phyloP scores from a whole-genome alignment of 2,888 invertebrate species.

The Rotaria sp. region DNA sequence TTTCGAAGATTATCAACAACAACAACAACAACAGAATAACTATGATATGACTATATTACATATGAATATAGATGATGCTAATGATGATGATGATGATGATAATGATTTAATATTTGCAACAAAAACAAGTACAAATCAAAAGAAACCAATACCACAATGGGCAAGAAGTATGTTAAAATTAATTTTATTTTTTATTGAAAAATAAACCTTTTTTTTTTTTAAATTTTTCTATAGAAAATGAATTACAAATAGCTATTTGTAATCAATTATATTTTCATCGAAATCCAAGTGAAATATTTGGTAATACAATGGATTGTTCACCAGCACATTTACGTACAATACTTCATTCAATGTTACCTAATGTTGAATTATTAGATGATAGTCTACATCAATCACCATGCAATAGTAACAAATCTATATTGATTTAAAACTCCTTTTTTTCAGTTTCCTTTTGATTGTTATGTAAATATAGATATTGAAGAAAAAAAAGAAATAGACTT shows the following conservation, averaged over 20 bases:
- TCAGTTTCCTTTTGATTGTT: conserved; percentile 4
- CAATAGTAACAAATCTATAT: conserved; percentile 20
- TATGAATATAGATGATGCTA: not conserved
- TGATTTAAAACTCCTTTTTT: not conserved
- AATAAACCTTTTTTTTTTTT: not conserved
- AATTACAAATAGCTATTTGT: not conserved
- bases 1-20: conserved; percentile 19
- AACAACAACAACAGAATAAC: not conserved
- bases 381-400: not conserved
- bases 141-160: not conserved
- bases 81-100: not conserved
- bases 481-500: not conserved
- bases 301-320: not conserved
- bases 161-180: not conserved
- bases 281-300: conserved; percentile 30
- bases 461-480: conserved; percentile 18
- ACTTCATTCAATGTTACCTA: not conserved
- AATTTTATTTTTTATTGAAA: not conserved
- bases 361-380: not conserved
- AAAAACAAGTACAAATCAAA: conserved; percentile 11
- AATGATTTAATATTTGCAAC: not conserved
- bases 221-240: not conserved
- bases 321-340: not conserved
- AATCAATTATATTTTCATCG: conserved; percentile 28
- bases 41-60: conserved; percentile 17